A percentile compares a stretch with the other conserved stretches of the same genome.
These are phyloP conservation scores for Leptonema lineaticorne DNA, from an alignment of 1,140 invertebrate species.

Conservation along the genomic window DNA sequence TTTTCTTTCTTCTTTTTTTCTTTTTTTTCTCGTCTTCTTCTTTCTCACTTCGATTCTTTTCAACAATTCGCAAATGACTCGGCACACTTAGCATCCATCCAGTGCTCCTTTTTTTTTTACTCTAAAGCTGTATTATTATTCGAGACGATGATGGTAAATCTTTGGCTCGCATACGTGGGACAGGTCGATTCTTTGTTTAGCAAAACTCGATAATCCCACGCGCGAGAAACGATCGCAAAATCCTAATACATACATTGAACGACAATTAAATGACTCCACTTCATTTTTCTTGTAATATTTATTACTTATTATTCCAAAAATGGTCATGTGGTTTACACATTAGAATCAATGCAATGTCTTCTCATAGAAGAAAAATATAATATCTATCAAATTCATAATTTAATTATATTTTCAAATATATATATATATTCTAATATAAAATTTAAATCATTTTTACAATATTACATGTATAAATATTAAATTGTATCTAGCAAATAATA, in stretches of 20 bases:
- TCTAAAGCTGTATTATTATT: conserved; percentile 4
- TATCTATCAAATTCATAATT: too few species aligned
- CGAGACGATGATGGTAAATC: not conserved
- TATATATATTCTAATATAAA: not conserved
- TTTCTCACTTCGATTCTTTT: too few species aligned
- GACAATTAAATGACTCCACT: too few species aligned
- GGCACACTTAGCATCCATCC: conserved; percentile 3
- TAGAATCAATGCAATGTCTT: too few species aligned
- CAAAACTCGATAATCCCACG: conserved; percentile 7
- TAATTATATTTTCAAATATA: not conserved
- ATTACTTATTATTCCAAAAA: too few species aligned
- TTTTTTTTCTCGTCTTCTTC: too few species aligned
- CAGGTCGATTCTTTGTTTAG: conserved; percentile 3
- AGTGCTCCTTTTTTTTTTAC: conserved; percentile 4
- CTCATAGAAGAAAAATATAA: too few species aligned
- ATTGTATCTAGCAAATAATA: not conserved
- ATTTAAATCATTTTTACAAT: not conserved
- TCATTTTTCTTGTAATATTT: too few species aligned
- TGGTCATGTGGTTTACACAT: too few species aligned
- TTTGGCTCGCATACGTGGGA: conserved; percentile 5
- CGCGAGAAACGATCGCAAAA: not conserved
- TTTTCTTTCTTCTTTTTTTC: too few species aligned
- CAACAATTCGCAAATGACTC: conserved; percentile 3
- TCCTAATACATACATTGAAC: conserved; percentile 5
- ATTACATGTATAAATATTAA: not conserved